A percentile compares a stretch with the other conserved stretches of the same genome.
Evolutionary conservation across 2,888 invertebrate species (phyloP).

Genomic region (Troglohyphantes excavatus): DNA sequence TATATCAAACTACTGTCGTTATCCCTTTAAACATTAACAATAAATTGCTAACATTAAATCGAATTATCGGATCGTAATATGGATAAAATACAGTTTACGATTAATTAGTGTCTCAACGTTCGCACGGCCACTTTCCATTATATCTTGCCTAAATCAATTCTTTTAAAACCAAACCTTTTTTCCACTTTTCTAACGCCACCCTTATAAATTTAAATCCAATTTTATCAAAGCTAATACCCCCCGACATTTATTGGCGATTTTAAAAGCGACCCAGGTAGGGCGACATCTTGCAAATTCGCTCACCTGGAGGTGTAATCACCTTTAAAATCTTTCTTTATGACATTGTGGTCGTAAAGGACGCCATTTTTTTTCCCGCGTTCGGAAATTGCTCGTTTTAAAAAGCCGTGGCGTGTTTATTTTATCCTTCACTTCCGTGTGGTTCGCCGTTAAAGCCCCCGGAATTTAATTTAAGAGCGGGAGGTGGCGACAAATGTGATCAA

Average conservation of each 20-base stretch:
- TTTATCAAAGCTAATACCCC: slow-evolving; percentile 23
- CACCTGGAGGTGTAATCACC: slow-evolving; percentile 31
- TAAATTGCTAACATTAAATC: slow-evolving; percentile 5
- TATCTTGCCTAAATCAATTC: neutral
- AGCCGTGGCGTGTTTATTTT: slow-evolving; percentile 27
- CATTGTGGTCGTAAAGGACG: slow-evolving; percentile 49
- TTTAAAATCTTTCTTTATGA: slow-evolving; percentile 63
- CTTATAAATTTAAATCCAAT: slow-evolving; percentile 67
- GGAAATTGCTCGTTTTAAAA: slow-evolving; percentile 53
- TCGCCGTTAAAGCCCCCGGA: slow-evolving; percentile 29
- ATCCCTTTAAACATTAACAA: neutral
- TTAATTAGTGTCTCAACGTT: slow-evolving; percentile 8
- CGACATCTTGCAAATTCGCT: slow-evolving; percentile 56
- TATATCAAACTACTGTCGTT: too few species aligned
- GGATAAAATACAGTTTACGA: neutral
- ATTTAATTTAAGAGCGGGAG: slow-evolving; percentile 38
- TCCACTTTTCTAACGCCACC: neutral
- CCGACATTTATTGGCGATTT: slow-evolving; percentile 58
- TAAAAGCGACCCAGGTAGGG: slow-evolving; percentile 1
- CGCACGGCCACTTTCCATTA: neutral
- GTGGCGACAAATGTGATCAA: slow-evolving; percentile 24
- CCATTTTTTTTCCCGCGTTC: slow-evolving; percentile 11
- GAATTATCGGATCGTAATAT: slow-evolving; percentile 4
- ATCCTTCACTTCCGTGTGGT: slow-evolving; percentile 6
- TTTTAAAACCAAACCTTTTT: neutral